Evolutionary conservation across 1,140 invertebrate species (phyloP).

Genomic region (Diorhabda carinulata): DNA sequence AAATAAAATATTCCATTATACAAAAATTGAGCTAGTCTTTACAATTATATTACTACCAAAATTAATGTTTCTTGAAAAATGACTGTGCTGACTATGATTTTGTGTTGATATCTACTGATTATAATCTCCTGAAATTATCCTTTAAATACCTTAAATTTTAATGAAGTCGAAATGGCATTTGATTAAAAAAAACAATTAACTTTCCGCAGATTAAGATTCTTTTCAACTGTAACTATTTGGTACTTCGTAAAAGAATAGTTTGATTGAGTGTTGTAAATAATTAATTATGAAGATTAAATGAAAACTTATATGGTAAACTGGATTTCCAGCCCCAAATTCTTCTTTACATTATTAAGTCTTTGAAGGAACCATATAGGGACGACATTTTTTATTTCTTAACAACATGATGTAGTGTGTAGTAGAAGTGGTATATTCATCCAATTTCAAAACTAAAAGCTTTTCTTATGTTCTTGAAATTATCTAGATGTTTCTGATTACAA

Average conservation of each 20-base stretch:
- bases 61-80: neutral
- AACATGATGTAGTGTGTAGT: neutral
- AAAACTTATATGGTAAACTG: neutral
- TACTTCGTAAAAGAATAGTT: neutral
- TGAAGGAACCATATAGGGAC: neutral
- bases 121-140: neutral
- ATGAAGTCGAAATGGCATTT: neutral
- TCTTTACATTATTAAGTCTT: neutral
- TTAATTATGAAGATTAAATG: neutral
- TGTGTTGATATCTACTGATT: neutral
- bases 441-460: neutral
- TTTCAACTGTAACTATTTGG: neutral
- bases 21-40: neutral
- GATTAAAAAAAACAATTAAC: neutral
- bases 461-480: neutral
- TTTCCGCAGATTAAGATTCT: neutral
- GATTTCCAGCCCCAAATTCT: neutral
- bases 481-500: neutral
- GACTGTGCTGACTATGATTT: neutral
- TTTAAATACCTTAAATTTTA: neutral
- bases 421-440: neutral
- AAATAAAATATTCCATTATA: slow-evolving; percentile 42
- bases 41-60: neutral
- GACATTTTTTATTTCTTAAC: neutral
- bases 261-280: neutral